Percentiles rank a stretch among this genome's conserved stretches.
These are phyloP conservation scores for Fratercula arctica DNA, from an alignment of 2,797 vertebrate genomes.

Conservation along the genomic window DNA sequence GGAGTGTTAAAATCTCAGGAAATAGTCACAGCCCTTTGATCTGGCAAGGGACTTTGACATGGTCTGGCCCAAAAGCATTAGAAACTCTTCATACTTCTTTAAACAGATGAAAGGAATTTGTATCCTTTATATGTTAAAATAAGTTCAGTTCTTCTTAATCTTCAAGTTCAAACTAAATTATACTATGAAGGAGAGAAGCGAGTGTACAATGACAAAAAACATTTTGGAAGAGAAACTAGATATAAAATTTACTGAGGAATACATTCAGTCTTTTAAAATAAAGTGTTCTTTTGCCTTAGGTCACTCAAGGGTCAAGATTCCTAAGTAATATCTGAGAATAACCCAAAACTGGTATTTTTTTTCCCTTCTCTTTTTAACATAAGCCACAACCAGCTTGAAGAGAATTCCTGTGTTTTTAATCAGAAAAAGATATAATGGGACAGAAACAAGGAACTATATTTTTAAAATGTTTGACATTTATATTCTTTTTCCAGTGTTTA, in stretches of 20 bases:
- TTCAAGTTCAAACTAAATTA: not conserved
- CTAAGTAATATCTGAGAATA: not conserved
- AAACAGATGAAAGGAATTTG: not conserved
- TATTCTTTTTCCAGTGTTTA: not conserved
- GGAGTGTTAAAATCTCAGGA: not conserved
- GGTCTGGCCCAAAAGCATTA: not conserved
- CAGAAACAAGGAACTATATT: not conserved
- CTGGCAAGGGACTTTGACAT: not conserved
- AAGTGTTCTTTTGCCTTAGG: not conserved
- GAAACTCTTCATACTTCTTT: not conserved
- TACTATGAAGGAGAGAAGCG: accelerated
- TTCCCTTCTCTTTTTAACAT: not conserved
- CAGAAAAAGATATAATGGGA: not conserved
- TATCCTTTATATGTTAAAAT: not conserved
- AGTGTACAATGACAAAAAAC: not conserved
- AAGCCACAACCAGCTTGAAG: not conserved
- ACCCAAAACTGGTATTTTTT: accelerated
- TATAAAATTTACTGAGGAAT: not conserved
- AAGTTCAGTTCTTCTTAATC: not conserved
- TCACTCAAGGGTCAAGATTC: not conserved
- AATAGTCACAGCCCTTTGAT: not conserved
- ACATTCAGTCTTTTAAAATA: not conserved
- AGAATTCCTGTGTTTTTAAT: not conserved
- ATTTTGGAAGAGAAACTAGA: not conserved
- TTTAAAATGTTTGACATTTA: not conserved